Percentiles rank a stretch among this genome's conserved stretches.
These are phyloP conservation scores for Murina feae DNA, from an alignment of 2,113 vertebrate genomes.

Conservation along the genomic window DNA sequence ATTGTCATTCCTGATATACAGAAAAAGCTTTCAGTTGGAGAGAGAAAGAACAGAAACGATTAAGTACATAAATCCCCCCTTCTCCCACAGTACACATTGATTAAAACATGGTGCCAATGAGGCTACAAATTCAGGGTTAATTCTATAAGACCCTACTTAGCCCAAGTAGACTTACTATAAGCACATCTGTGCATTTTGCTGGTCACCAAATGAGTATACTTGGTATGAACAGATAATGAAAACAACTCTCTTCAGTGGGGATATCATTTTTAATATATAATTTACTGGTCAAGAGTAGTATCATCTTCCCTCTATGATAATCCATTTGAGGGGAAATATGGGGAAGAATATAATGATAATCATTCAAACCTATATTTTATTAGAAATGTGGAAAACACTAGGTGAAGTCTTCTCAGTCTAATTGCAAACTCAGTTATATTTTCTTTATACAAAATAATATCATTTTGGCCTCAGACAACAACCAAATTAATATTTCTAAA, in stretches of 20 bases:
- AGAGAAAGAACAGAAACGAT: constrained; percentile 9
- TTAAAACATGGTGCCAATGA: neutral
- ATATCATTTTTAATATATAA: neutral
- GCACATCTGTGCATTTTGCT: neutral
- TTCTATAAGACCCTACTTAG: neutral
- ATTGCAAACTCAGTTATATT: neutral
- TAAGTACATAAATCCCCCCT: neutral
- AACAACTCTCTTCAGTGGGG: neutral
- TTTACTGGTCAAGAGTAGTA: neutral
- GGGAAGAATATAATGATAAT: neutral
- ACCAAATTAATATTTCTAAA: neutral
- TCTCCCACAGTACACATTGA: neutral
- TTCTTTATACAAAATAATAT: neutral
- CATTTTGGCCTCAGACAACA: neutral
- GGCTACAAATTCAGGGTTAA: neutral
- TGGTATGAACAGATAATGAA: neutral
- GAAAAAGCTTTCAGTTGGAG: neutral
- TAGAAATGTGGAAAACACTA: neutral
- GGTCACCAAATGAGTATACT: neutral
- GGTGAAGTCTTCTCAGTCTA: neutral
- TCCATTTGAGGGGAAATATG: neutral
- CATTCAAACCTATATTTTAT: neutral
- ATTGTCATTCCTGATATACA: neutral
- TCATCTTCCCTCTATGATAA: neutral
- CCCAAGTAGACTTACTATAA: neutral